phyloP scores from a whole-genome alignment of 2,797 vertebrate genomes.

The Erethizon dorsatum region DNA sequence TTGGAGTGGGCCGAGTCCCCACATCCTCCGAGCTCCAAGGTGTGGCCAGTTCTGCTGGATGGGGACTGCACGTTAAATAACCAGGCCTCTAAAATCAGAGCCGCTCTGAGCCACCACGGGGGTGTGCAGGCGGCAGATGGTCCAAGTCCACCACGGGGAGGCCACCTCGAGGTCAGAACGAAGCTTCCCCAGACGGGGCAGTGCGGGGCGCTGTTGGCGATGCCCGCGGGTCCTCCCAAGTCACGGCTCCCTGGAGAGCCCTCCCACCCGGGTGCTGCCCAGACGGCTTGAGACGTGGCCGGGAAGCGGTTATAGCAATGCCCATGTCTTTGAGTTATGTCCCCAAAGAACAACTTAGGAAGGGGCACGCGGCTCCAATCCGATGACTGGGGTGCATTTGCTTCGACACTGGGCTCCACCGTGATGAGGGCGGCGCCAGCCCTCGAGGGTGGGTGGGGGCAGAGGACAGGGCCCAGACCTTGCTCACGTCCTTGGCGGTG shows the following conservation, averaged over 20 bases:
- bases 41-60: neutral
- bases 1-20: neutral
- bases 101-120: neutral
- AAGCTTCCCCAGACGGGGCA: fast-evolving
- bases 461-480: neutral
- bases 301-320: no score
- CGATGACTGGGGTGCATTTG: fast-evolving
- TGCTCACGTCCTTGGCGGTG: neutral
- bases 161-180: neutral
- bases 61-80: neutral
- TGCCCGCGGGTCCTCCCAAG: neutral
- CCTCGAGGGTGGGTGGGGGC: neutral
- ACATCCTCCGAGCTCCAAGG: neutral
- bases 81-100: neutral
- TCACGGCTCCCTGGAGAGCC: neutral
- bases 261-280: no score
- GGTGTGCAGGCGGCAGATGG: neutral
- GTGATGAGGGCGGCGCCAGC: fast-evolving
- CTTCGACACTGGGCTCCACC: neutral
- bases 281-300: no score
- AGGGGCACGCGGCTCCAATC: neutral
- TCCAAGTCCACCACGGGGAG: neutral
- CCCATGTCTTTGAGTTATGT: neutral
- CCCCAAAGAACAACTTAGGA: neutral
- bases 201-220: neutral